Base-by-base conservation (phyloP, 2,113 vertebrate species). In the Pteronura brasiliensis region DNA sequence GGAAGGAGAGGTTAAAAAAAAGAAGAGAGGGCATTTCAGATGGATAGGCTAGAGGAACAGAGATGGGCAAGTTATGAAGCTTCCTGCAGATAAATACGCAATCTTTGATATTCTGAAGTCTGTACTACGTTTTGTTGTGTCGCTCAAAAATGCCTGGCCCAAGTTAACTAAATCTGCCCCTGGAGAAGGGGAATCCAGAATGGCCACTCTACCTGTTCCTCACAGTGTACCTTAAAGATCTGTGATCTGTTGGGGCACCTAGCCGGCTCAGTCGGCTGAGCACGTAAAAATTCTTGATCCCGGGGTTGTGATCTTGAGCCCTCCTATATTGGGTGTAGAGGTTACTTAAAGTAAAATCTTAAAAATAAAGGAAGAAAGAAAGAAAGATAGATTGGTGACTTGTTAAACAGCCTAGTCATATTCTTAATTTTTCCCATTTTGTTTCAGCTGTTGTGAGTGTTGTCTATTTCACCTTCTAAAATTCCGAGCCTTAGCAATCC, bases 341-440 rank as follows among this genome's bases (percentile, higher is more conserved):
- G 17, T 69, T 69, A 69, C 67, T 36, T 20, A 69, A 69, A 69
- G 17, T 69, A 69, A 69, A 36, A 69, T 21, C 8, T 36, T 36
- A 69, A 69, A 8, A 69, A 69, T 9, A 67, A 52, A 52, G 21
- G 23, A 59, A 59, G 49, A 52, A 15, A 67, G 34, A 57, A 57
- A 59, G 23, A 59, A 59, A 59, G 21, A 69, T 6, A 72, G 21
- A 72, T 74, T 74, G 25, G 21, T 23, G 36, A 13, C 83, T 69
- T 65, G 31, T 71, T 82, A n/a, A 88, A 36, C 7, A 82, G 71
- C 39, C 77, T 82, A 49, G 31, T 85, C n/a, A 36, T 18, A 1
- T 86, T 63, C 65, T 47, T 84, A 86, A 77, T 93, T 74, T 85
- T 90, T 80, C 21, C 92, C 21, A 67, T 93, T 92, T 91, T 93